Evolutionary conservation across 1,140 invertebrate genomes (phyloP).

Genomic region (Pogonus chalceus): DNA sequence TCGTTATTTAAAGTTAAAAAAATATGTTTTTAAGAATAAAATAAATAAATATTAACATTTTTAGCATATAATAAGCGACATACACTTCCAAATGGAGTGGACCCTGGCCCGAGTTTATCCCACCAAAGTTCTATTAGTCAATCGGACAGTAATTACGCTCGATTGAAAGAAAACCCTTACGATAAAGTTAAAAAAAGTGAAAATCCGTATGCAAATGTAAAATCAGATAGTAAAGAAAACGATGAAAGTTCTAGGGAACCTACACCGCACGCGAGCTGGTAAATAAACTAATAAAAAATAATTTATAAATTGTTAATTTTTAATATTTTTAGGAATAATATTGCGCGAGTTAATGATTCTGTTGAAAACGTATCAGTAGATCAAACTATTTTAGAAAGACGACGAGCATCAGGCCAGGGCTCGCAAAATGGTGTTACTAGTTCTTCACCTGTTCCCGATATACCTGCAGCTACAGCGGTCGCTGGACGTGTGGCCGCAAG

Average conservation of each 20-base stretch:
- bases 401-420: slow-evolving; percentile 41
- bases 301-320: neutral
- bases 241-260: slow-evolving; percentile 4
- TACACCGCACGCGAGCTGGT: neutral
- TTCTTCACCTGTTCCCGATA: slow-evolving; percentile 33
- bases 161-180: slow-evolving; percentile 49
- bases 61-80: slow-evolving; percentile 28
- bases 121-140: slow-evolving; percentile 49
- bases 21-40: neutral
- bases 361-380: slow-evolving; percentile 34
- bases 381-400: slow-evolving; percentile 32
- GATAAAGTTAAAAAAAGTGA: slow-evolving; percentile 44
- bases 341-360: slow-evolving; percentile 28
- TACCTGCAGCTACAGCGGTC: slow-evolving; percentile 71
- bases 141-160: slow-evolving; percentile 45
- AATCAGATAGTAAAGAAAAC: slow-evolving; percentile 21
- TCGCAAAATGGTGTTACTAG: slow-evolving; percentile 29
- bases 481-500: slow-evolving; percentile 72
- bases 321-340: slow-evolving; percentile 34
- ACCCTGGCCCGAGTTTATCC: slow-evolving; percentile 38
- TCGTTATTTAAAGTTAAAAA: too few species aligned
- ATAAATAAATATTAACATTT: too few species aligned
- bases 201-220: slow-evolving; percentile 59
- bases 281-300: slow-evolving; percentile 9
- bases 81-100: slow-evolving; percentile 24